Evolutionary conservation across 2,113 vertebrate genomes (phyloP).

Genomic region (Myotis lucifugus): DNA sequence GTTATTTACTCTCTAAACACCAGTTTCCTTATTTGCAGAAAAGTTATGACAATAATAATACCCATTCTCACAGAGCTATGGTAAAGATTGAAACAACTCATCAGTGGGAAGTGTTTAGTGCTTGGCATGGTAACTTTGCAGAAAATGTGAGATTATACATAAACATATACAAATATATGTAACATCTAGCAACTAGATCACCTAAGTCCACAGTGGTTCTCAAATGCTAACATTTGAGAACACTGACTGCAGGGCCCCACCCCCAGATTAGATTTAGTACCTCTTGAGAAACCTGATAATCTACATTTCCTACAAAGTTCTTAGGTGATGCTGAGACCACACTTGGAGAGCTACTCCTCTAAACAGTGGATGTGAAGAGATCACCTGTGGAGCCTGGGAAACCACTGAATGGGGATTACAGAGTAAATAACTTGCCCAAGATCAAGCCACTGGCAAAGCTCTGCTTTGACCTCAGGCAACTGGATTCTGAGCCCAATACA

Average conservation of each 20-base stretch:
- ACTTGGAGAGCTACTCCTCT: neutral
- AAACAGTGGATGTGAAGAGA: neutral
- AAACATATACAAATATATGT: neutral
- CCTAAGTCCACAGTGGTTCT: neutral
- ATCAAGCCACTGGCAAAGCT: neutral
- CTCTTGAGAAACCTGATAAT: neutral
- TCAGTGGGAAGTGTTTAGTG: neutral
- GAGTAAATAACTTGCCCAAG: neutral
- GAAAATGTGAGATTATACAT: neutral
- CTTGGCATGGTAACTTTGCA: accelerated
- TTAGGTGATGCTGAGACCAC: neutral
- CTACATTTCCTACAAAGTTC: neutral
- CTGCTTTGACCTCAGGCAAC: neutral
- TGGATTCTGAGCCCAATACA: neutral
- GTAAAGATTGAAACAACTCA: neutral
- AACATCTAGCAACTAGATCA: neutral
- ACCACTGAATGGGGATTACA: neutral
- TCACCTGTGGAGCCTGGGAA: neutral
- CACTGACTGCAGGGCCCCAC: neutral
- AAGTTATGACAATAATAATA: no score
- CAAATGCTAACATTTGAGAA: neutral
- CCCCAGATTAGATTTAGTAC: neutral
- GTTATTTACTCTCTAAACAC: neutral
- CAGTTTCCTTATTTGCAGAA: neutral
- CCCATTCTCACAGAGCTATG: neutral